These are phyloP conservation scores for Crioceris asparagi DNA, from an alignment of 2,888 invertebrate species.

Conservation along the genomic window DNA sequence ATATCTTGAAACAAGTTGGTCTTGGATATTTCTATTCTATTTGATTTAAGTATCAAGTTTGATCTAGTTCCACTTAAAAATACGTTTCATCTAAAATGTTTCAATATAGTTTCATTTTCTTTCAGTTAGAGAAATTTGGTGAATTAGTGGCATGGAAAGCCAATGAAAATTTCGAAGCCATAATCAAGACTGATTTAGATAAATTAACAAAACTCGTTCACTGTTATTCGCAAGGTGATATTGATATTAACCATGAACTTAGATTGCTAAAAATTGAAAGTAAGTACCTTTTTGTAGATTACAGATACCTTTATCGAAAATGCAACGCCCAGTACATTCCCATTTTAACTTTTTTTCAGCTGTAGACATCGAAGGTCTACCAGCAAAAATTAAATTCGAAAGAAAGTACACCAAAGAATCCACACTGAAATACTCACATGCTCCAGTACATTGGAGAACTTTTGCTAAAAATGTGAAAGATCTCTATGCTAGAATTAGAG, in stretches of 20 bases:
- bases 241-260: conserved; percentile 67
- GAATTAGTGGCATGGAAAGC: conserved; percentile 71
- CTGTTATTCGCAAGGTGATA: conserved; percentile 58
- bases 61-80: conserved; percentile 3
- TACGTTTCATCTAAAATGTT: conserved; percentile 4
- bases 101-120: conserved; percentile 12
- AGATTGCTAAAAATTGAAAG: conserved; percentile 68
- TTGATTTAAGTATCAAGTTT: too few species aligned
- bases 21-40: background rate
- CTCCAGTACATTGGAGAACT: conserved; percentile 30
- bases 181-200: conserved; percentile 67
- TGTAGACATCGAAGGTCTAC: conserved; percentile 47
- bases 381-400: conserved; percentile 43
- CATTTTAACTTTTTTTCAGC: conserved; percentile 37
- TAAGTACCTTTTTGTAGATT: too few species aligned
- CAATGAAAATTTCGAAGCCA: conserved; percentile 59
- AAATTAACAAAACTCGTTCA: conserved; percentile 62
- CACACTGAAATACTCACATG: conserved; percentile 30
- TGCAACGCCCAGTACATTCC: background rate
- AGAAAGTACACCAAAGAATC: conserved; percentile 37
- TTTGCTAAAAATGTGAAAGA: conserved; percentile 29
- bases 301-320: too few species aligned
- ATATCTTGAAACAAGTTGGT: background rate
- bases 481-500: conserved; percentile 31
- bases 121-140: conserved; percentile 69